A percentile compares a stretch with the other conserved stretches of the same genome.
phyloP scores from a whole-genome alignment of 2,888 invertebrate species.

The Heteromurus nitidus region DNA sequence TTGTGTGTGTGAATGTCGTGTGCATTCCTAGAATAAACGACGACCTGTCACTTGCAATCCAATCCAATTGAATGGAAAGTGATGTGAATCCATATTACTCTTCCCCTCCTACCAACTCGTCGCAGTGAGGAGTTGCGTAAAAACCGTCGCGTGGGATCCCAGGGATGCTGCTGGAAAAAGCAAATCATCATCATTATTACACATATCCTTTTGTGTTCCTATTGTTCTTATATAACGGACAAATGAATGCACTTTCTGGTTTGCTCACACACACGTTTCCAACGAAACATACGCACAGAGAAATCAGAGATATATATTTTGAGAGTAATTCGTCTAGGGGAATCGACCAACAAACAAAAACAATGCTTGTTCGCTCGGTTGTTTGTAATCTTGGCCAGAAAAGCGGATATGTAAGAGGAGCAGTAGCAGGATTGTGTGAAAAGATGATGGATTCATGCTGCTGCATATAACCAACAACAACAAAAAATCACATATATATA shows the following conservation, averaged over 20 bases:
- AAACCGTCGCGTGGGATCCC: slow-evolving; percentile 60
- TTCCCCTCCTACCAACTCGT: too few species aligned
- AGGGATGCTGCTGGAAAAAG: neutral
- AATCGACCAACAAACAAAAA: slow-evolving; percentile 55
- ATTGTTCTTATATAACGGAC: slow-evolving; percentile 28
- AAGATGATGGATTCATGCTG: slow-evolving; percentile 2
- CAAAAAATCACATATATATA: too few species aligned
- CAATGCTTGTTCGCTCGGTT: slow-evolving; percentile 31
- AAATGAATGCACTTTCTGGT: slow-evolving; percentile 35
- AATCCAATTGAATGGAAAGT: too few species aligned
- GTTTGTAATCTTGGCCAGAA: slow-evolving; percentile 55
- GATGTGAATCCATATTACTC: too few species aligned
- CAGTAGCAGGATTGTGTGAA: neutral
- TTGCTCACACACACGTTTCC: slow-evolving; percentile 32
- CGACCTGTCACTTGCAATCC: slow-evolving; percentile 72
- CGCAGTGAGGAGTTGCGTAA: slow-evolving; percentile 16
- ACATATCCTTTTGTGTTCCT: slow-evolving; percentile 51
- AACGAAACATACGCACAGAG: slow-evolving; percentile 58
- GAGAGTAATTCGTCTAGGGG: slow-evolving; percentile 41
- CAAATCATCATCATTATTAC: slow-evolving; percentile 25
- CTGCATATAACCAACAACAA: too few species aligned
- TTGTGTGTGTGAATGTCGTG: neutral
- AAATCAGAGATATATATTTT: too few species aligned
- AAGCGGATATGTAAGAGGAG: slow-evolving; percentile 59
- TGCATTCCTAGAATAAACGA: slow-evolving; percentile 29